phyloP scores from a whole-genome alignment of 1,140 invertebrate genomes.

The Monomorium pharaonis region DNA sequence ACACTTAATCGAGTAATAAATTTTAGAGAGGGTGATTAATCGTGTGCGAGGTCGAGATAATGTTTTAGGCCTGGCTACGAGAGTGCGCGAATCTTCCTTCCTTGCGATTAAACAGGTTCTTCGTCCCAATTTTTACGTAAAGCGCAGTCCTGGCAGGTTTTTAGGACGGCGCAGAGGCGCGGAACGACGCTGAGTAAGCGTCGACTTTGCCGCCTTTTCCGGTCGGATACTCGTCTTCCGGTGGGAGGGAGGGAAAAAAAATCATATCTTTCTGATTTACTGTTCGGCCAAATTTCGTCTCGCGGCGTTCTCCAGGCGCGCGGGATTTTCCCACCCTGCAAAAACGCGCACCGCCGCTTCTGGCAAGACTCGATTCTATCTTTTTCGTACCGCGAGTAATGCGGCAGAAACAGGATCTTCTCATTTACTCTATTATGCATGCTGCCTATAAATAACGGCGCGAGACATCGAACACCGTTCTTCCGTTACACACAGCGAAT shows the following conservation, averaged over 20 bases:
- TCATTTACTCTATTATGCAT: constrained; percentile 50
- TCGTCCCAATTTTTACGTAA: constrained; percentile 52
- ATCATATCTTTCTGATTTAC: constrained; percentile 75
- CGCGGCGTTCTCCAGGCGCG: background rate
- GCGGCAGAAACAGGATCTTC: constrained; percentile 31
- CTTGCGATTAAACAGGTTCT: constrained; percentile 35
- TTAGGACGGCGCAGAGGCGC: constrained; percentile 22
- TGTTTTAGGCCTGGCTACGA: background rate
- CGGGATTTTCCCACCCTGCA: constrained; percentile 35
- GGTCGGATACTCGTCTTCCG: constrained; percentile 73
- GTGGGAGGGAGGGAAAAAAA: constrained; percentile 53
- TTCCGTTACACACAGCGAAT: background rate
- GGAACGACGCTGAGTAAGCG: constrained; percentile 69
- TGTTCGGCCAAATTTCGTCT: constrained; percentile 66
- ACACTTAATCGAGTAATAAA: constrained; percentile 26
- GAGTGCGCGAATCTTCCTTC: constrained; percentile 19
- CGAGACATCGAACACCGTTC: constrained; percentile 16
- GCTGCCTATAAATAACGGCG: constrained; percentile 23
- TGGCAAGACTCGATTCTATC: constrained; percentile 52
- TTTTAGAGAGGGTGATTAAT: constrained; percentile 15
- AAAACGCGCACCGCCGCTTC: constrained; percentile 40
- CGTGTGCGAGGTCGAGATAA: constrained; percentile 1
- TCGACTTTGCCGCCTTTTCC: constrained; percentile 64
- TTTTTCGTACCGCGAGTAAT: constrained; percentile 36
- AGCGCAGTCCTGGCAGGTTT: constrained; percentile 46